These are phyloP conservation scores for Sphenopsis melanotis DNA, from an alignment of 2,797 vertebrate species.

Conservation along the genomic window DNA sequence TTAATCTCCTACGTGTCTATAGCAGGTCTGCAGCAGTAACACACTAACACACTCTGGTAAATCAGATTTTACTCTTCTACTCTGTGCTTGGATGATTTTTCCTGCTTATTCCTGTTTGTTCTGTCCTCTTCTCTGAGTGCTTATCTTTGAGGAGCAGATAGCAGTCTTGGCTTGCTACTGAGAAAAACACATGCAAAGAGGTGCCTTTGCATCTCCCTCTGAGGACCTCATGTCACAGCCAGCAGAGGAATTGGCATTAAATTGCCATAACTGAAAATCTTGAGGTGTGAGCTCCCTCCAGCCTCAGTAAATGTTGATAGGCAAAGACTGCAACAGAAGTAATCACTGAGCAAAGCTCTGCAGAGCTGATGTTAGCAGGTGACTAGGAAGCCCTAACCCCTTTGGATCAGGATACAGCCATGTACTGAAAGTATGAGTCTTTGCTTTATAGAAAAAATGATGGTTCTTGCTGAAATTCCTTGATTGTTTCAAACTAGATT, in stretches of 20 bases:
- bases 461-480: not conserved
- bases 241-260: not conserved
- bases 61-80: not conserved
- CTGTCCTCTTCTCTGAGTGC: not conserved
- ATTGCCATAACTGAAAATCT: not conserved
- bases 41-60: not conserved
- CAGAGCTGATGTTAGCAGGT: not conserved
- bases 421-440: not conserved
- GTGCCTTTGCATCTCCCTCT: not conserved
- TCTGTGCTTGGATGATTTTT: not conserved
- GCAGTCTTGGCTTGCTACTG: not conserved
- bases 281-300: not conserved
- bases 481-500: not conserved
- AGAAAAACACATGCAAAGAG: not conserved
- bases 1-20: not conserved
- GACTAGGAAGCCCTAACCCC: not conserved
- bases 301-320: not conserved
- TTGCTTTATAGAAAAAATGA: not conserved
- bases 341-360: not conserved
- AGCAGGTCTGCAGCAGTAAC: fast-evolving
- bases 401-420: not conserved
- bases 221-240: not conserved
- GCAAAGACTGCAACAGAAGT: not conserved
- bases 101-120: not conserved
- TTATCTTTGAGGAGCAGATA: slow-evolving; percentile 10